Evolutionary conservation across 2,888 invertebrate species (phyloP), one percentile per base, ranked within the genome.

Genomic region (Tubulanus polymorphus): DNA sequence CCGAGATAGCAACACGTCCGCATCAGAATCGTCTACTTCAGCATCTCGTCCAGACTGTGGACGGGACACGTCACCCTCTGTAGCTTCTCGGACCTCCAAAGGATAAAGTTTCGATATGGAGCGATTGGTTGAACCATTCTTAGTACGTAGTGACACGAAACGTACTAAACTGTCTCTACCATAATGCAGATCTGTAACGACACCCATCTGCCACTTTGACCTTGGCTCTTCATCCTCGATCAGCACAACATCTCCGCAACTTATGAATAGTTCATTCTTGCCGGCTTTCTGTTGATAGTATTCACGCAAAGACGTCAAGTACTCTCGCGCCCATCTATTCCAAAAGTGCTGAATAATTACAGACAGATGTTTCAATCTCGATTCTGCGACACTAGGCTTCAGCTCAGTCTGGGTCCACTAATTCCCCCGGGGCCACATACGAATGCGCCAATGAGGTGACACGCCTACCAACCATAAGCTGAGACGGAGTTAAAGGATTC

Each of bases 401-500:
- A 8, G 41, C 23, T 18, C 18, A 41, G 23, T 15, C 15, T 3
- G 41, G 41, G 15, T 41, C 41, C 6, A 15, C 15, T 20, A 41
- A 23, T 41, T 41, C 41, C 5, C 23, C 41, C 18, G 5, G 6
- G 23, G 6, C 41, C 41, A 41, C 41, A 12, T 12, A 32, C 18
- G 18, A 15, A 37, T 37, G 51, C 25, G 49, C 49, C 12, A 54
- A 27, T 5, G 20, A 20, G n/a, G 15, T 2, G 20, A 54, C n/a
- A n/a, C 25, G 15, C 8, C 50, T 10, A 15, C 54, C 50, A 51
- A 28, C 37, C 10, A 54, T 3, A 10, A 54, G 29, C 15, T 51
- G 15, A 8, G 48, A 50, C 20, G 54, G 50, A 18, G 54, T 54
- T 18, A 54, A 18, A n/a, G 54, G 54, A 25, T 54, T 41, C 18